Evolutionary conservation across 2,113 vertebrate species (phyloP), one percentile per base, ranked within the genome.

Genomic region (Panthera tigris): DNA sequence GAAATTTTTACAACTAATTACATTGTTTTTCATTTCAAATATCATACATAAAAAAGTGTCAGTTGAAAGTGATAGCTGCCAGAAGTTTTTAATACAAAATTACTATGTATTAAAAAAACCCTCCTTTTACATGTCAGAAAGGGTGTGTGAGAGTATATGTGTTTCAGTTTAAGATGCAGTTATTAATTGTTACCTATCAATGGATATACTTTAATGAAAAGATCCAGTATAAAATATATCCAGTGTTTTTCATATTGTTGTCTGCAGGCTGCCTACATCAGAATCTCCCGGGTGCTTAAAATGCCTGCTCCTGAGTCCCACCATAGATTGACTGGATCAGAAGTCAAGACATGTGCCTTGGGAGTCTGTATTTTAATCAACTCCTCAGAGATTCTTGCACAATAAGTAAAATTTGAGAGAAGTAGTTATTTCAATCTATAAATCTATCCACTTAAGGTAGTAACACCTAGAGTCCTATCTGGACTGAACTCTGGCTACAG

Each of bases 141-240:
- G 41, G 14, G 41, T 48, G 27, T 89, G 25, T 94, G 36, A 96
- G 13, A 1, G 18, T 45, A 2, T 83, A 7, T 76, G 15, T 95
- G 25, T 68, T 76, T 89, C 36, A 33, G 33, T 91, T 85, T 97
- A 92, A 95, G 15, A 25, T 88, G 36, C 79, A 31, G 21, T 91
- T 94, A 88, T 69, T 89, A 48, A 80, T 68, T 94, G 71, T 84
- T 97, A 89, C n/a, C 84, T 89, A 80, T 73, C 55, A 94, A 1
- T 85, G 39, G 33, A 5, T 97, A 71, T 78, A 33, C 50, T 89
- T 86, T 92, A 95, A 95, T 94, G 52, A 89, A 78, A 96, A 93
- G 11, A 74, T 83, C 19, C 19, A 78, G 6, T 78, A 27, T 39
- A 95, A 94, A 91, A 95, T 84, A 76, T 61, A 61, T 23, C 6